phyloP scores from a whole-genome alignment of 2,113 vertebrate genomes.

The Hypomesus transpacificus region DNA sequence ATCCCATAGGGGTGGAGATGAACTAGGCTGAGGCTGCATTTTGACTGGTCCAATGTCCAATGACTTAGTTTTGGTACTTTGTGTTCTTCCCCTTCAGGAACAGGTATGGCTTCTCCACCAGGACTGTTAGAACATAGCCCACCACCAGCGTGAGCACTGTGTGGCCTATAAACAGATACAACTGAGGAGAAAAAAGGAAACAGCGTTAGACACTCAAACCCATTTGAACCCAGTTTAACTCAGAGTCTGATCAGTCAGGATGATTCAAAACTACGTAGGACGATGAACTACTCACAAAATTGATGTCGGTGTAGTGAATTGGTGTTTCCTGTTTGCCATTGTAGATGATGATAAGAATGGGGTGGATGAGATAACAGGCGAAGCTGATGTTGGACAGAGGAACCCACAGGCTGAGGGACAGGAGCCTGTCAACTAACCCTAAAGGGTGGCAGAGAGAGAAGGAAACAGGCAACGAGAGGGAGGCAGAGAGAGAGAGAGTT shows the following conservation, averaged over 20 bases:
- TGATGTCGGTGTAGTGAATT: slow-evolving; percentile 76
- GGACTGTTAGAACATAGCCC: slow-evolving; percentile 68
- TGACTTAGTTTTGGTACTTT: slow-evolving; percentile 9
- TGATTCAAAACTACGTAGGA: no score
- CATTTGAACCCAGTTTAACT: no score
- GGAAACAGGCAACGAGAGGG: not conserved
- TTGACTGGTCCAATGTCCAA: no score
- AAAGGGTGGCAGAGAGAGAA: slow-evolving; percentile 4
- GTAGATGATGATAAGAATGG: slow-evolving; percentile 75
- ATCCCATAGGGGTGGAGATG: no score
- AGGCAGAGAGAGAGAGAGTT: slow-evolving; percentile 8
- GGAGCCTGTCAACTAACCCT: slow-evolving; percentile 71
- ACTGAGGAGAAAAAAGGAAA: slow-evolving; percentile 51
- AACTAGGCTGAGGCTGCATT: no score
- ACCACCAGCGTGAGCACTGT: slow-evolving; percentile 63
- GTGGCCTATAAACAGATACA: slow-evolving; percentile 80
- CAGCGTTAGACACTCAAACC: no score
- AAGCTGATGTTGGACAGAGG: slow-evolving; percentile 79
- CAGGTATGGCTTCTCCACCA: slow-evolving; percentile 74
- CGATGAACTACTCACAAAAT: slow-evolving; percentile 70
- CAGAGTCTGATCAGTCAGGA: no score
- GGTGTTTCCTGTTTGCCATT: slow-evolving; percentile 78
- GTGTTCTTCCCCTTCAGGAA: slow-evolving; percentile 42
- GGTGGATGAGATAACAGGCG: slow-evolving; percentile 80
- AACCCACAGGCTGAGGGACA: slow-evolving; percentile 73